Percentiles rank a stretch among this genome's conserved stretches.
These are phyloP conservation scores for Rhamphomyia laevipes DNA, from an alignment of 2,888 invertebrate species.

Conservation along the genomic window DNA sequence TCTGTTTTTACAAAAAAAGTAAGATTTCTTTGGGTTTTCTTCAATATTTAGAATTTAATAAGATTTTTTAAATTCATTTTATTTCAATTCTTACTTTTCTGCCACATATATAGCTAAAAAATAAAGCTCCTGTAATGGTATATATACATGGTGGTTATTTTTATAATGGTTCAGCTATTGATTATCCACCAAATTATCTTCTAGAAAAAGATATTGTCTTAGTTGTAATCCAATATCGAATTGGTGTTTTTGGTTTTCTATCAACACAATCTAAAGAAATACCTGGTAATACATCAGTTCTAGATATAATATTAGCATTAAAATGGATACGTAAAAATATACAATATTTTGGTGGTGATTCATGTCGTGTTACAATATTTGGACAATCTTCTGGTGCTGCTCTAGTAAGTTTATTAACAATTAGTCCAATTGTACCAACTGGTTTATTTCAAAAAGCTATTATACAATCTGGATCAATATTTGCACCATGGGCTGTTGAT, in stretches of 20 bases:
- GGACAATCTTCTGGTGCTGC: constrained; percentile 44
- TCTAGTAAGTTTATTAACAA: constrained; percentile 36
- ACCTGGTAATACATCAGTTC: constrained; percentile 43
- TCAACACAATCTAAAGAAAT: constrained; percentile 38
- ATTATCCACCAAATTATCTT: constrained; percentile 23
- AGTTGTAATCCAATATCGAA: constrained; percentile 40
- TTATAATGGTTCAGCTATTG: constrained; percentile 11
- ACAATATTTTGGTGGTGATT: constrained; percentile 41
- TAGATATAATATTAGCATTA: constrained; percentile 40
- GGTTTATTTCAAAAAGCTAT: constrained; percentile 40
- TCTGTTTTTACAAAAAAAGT: constrained; percentile 34
- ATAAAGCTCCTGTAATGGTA: constrained; percentile 23
- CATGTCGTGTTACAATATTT: constrained; percentile 39
- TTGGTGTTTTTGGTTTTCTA: constrained; percentile 42
- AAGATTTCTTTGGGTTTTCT: no score
- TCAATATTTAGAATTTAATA: not conserved
- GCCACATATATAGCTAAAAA: not conserved
- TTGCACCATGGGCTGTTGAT: constrained; percentile 40
- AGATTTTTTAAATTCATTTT: not conserved
- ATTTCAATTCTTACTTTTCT: not conserved
- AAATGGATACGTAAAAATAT: constrained; percentile 43
- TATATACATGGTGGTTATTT: constrained; percentile 27
- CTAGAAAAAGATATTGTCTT: constrained; percentile 40
- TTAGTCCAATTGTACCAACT: constrained; percentile 33
- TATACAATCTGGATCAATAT: constrained; percentile 42